These are phyloP conservation scores for Petrophora chlorosata DNA, from an alignment of 2,888 invertebrate species.

Conservation along the genomic window DNA sequence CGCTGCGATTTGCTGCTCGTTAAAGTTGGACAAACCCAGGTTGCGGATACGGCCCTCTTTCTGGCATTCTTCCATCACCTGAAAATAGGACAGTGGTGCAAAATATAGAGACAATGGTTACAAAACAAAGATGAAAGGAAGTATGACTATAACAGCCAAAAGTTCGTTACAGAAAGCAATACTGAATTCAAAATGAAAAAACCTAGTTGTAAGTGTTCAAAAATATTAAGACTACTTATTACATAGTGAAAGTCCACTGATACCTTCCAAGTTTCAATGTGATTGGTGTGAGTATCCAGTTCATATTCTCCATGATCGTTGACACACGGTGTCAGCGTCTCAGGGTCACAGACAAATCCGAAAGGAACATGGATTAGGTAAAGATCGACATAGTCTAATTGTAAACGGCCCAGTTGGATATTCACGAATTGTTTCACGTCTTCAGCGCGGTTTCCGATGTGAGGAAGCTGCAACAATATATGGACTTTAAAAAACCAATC, in stretches of 20 bases:
- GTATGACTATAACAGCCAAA: no score
- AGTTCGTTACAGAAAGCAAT: no score
- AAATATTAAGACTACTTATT: no score
- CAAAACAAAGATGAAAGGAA: no score
- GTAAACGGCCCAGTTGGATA: constrained; percentile 85
- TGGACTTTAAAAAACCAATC: constrained; percentile 36
- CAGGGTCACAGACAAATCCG: constrained; percentile 83
- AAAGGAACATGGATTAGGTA: constrained; percentile 92
- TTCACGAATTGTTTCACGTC: constrained; percentile 87
- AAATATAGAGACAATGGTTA: no score
- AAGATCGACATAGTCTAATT: constrained; percentile 89
- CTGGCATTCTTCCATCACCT: constrained; percentile 89
- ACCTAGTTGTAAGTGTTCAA: no score
- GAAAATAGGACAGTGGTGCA: constrained; percentile 23
- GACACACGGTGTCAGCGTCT: constrained; percentile 79
- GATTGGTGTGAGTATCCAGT: constrained; percentile 85
- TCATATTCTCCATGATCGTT: constrained; percentile 84
- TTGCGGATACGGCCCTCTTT: constrained; percentile 85
- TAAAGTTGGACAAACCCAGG: constrained; percentile 93
- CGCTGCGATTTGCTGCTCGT: constrained; percentile 85
- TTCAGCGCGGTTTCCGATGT: constrained; percentile 86
- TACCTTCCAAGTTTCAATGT: constrained; percentile 89
- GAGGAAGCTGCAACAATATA: constrained; percentile 83
- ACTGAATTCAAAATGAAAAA: no score
- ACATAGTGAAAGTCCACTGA: background rate